Evolutionary conservation across 2,113 vertebrate species (phyloP), one percentile per base, ranked within the genome.

Genomic region (Platysternon megacephalum): DNA sequence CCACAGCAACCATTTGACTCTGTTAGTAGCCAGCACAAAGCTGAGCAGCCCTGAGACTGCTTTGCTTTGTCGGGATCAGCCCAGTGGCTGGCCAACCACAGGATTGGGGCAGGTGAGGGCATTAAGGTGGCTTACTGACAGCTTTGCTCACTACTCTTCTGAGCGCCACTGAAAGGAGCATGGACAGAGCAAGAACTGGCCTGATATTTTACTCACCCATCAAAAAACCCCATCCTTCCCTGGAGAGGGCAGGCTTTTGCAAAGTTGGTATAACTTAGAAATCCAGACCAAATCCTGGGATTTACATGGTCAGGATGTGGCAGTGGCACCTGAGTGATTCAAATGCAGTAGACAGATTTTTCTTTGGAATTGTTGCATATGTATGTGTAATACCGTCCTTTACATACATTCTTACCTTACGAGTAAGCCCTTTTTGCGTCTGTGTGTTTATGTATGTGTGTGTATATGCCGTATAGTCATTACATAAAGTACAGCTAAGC

Each of bases 41-140:
- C 68, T 90, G 58, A 94, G 78, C 79, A 91, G 86, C 94, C 94
- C 58, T 93, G 46, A 93, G 35, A 48, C 78, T 91, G 78, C 72
- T 94, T 51, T 89, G 61, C 55, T 89, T 11, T 82, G 93, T 88
- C 91, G 87, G 82, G 49, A 86, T 93, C 48, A 22, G 8, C 58
- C 56, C 39, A n/a, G 14, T 35, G 48, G 72, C 11, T 82, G 85
- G 79, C 29, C 86, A 91, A 3, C 80, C 82, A 48, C 39, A 81
- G 82, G 81, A 26, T 55, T 89, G 51, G 90, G 42, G 24, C 42
- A 44, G 86, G 84, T 89, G 35, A 32, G 80, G 90, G 13, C 32
- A 85, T 32, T 52, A 55, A 53, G n/a, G 78, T 35, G 48, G 35
- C 65, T 90, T 56, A 79, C 88, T 81, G 35, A 42, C 88, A 35